A percentile compares a stretch with the other conserved stretches of the same genome.
These are phyloP conservation scores for Lasius fuliginosus DNA, from an alignment of 2,888 invertebrate genomes.

Conservation along the genomic window DNA sequence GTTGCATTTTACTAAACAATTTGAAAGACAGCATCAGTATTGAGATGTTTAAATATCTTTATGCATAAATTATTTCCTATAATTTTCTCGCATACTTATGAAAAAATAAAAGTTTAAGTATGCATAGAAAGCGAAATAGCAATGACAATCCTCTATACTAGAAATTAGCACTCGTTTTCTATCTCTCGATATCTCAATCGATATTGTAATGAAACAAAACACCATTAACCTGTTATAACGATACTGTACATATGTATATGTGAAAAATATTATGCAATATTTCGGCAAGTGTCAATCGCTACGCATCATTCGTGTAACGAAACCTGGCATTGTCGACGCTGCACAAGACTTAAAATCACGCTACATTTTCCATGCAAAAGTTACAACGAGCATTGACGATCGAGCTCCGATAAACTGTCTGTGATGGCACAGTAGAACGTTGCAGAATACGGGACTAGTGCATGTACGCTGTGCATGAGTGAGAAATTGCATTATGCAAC, in stretches of 20 bases:
- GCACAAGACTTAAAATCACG: conserved; percentile 4
- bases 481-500: conserved; percentile 52
- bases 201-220: background rate
- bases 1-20: background rate
- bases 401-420: conserved; percentile 62
- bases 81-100: background rate
- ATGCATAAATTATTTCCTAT: background rate
- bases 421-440: conserved; percentile 50
- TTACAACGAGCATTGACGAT: conserved; percentile 48
- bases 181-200: background rate
- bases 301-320: conserved; percentile 4
- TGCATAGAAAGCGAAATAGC: background rate
- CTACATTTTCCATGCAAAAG: conserved; percentile 57
- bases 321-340: background rate
- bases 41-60: background rate
- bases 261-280: background rate
- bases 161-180: background rate
- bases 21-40: background rate
- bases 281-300: conserved; percentile 4
- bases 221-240: background rate
- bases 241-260: background rate
- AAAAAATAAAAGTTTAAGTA: background rate
- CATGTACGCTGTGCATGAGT: background rate
- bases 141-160: background rate
- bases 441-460: background rate